Conservation (phyloP, 1,140 invertebrate genomes). For the Cotesia glomerata region DNA sequence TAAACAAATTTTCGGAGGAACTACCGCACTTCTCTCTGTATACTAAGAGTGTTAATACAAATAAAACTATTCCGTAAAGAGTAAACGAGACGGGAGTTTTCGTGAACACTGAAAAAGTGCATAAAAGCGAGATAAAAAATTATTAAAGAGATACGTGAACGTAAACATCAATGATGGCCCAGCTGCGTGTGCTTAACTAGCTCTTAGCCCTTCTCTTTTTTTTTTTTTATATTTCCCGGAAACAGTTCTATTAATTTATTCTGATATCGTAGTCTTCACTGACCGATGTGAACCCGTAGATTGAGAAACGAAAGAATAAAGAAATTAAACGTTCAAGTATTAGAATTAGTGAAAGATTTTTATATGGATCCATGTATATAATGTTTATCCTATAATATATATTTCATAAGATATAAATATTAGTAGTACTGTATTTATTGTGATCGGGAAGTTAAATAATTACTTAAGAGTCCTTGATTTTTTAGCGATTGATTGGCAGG, state of each 20-base stretch:
- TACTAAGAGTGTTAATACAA: background rate
- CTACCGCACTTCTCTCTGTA: background rate
- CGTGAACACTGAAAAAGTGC: conserved; percentile 10
- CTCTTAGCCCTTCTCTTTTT: background rate
- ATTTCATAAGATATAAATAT: background rate
- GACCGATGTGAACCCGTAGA: background rate
- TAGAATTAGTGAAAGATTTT: background rate
- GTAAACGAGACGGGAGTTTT: conserved; percentile 2
- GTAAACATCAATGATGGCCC: background rate
- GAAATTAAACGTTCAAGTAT: conserved; percentile 16
- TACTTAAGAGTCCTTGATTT: conserved; percentile 44
- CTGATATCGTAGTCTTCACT: background rate
- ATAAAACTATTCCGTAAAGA: background rate
- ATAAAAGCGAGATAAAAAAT: background rate
- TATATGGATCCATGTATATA: background rate
- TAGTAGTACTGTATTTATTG: conserved; percentile 6
- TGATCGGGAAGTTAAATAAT: background rate
- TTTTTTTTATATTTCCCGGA: conserved; percentile 26
- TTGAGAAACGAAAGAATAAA: conserved; percentile 9
- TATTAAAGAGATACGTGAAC: background rate
- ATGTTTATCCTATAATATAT: too few relatives aligned
- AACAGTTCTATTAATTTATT: conserved; percentile 30
- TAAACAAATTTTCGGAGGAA: conserved; percentile 37
- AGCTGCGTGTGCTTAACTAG: background rate
- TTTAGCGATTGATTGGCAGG: conserved; percentile 60